Conservation (phyloP, 2,113 vertebrate species). For the Maccullochella peelii region DNA sequence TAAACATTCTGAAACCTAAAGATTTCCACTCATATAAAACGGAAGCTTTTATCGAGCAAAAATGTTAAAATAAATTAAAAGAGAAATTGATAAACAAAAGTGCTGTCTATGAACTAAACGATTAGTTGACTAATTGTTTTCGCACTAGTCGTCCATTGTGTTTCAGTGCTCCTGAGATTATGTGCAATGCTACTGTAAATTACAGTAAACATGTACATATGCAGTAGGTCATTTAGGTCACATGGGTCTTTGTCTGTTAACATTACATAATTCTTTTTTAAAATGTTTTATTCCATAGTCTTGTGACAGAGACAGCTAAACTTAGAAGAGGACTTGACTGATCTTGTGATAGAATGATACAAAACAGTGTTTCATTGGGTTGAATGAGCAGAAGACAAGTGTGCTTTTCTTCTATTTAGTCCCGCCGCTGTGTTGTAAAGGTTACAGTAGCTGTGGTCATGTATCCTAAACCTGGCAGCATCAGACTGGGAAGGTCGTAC, state of each 20-base stretch:
- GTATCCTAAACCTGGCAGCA: constrained; percentile 40
- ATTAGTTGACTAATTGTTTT: not conserved
- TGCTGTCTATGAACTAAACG: not conserved
- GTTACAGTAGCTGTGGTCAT: constrained; percentile 22
- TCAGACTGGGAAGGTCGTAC: constrained; percentile 40
- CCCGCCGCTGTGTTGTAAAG: constrained; percentile 8
- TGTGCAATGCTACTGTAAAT: not conserved
- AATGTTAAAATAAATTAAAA: not conserved
- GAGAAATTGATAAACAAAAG: not conserved
- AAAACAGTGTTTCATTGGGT: not conserved
- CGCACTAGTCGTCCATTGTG: not conserved
- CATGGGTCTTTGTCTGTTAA: not conserved
- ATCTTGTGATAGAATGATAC: constrained; percentile 10
- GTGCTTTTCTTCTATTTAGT: constrained; percentile 27
- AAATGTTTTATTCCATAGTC: not conserved
- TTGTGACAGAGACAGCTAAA: not conserved
- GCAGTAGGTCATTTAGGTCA: not conserved
- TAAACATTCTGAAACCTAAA: not conserved
- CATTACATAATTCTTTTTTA: not conserved
- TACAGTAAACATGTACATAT: not conserved
- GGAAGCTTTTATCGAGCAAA: not conserved
- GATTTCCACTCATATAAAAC: not conserved
- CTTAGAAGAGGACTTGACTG: too few relatives aligned
- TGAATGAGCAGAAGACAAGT: constrained; percentile 18
- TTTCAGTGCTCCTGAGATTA: not conserved